phyloP scores from a whole-genome alignment of 2,797 vertebrate species.

The Chaenodraco wilsoni region DNA sequence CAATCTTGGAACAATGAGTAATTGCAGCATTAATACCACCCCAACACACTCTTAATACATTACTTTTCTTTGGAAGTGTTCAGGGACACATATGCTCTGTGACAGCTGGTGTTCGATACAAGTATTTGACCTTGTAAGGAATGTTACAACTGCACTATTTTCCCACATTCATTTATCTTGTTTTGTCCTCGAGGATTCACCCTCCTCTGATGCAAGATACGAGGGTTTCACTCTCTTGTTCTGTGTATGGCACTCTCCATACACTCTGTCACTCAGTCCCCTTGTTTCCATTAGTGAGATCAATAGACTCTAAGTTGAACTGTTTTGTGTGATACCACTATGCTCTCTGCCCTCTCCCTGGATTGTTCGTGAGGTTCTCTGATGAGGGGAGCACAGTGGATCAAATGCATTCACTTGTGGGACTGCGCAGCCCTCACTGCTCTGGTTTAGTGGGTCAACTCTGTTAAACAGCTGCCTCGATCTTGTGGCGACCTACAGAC shows the following conservation, averaged over 20 bases:
- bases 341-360: conserved; percentile 3
- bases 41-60: background rate
- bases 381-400: background rate
- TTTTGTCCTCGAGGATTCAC: background rate
- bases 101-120: conserved; percentile 22
- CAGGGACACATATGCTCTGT: background rate
- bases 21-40: background rate
- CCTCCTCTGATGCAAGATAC: conserved; percentile 13
- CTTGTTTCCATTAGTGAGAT: conserved; percentile 1
- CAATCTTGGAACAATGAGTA: background rate
- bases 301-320: conserved; percentile 4
- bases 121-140: conserved; percentile 26
- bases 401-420: background rate
- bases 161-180: conserved; percentile 17
- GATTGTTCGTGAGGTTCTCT: conserved; percentile 4
- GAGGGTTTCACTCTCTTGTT: background rate
- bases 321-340: background rate
- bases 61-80: background rate
- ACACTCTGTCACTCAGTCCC: conserved; percentile 18
- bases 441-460: conserved; percentile 18
- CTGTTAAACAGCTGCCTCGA: conserved; percentile 21
- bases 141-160: conserved; percentile 10
- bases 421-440: background rate
- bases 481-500: conserved; percentile 17
- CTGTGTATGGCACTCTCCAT: background rate